A percentile compares a stretch with the other conserved stretches of the same genome.
Evolutionary conservation across 2,113 vertebrate genomes (phyloP).

Genomic region (human (Homo sapiens)): DNA sequence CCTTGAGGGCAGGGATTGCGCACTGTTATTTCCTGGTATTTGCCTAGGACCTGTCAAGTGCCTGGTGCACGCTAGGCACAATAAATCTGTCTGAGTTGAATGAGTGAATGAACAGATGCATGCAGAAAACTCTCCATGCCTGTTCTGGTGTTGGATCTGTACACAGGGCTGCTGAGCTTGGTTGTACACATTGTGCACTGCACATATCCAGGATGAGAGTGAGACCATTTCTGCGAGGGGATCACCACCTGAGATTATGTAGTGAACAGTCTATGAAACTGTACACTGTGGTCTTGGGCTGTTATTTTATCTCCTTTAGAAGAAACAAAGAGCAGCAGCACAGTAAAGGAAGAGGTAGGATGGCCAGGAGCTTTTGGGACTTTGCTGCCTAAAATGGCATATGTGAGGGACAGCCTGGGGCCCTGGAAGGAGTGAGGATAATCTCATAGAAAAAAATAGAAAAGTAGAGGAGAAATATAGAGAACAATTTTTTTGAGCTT

Average conservation of each 20-base stretch:
- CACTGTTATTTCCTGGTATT: not conserved
- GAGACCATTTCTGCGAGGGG: not conserved
- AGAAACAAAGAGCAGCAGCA: not conserved
- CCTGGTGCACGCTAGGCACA: not conserved
- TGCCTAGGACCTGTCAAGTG: not conserved
- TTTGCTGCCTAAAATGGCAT: not conserved
- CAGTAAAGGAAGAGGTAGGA: not conserved
- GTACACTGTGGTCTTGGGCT: not conserved
- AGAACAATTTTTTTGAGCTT: not conserved
- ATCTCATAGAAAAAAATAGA: not conserved
- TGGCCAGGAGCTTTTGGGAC: not conserved
- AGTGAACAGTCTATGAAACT: not conserved
- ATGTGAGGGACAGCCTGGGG: not conserved
- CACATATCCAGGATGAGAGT: not conserved
- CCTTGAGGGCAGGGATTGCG: not conserved
- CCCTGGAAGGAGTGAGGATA: not conserved
- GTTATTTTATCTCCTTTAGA: not conserved
- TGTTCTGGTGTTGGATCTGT: not conserved
- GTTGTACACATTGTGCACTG: not conserved
- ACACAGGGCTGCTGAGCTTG: not conserved
- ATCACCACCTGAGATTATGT: not conserved
- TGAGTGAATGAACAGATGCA: not conserved
- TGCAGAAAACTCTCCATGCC: not conserved
- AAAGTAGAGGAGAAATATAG: not conserved
- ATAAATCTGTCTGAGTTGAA: not conserved